phyloP scores from a whole-genome alignment of 1,140 invertebrate genomes.

The Ceratosolen fusciceps region DNA sequence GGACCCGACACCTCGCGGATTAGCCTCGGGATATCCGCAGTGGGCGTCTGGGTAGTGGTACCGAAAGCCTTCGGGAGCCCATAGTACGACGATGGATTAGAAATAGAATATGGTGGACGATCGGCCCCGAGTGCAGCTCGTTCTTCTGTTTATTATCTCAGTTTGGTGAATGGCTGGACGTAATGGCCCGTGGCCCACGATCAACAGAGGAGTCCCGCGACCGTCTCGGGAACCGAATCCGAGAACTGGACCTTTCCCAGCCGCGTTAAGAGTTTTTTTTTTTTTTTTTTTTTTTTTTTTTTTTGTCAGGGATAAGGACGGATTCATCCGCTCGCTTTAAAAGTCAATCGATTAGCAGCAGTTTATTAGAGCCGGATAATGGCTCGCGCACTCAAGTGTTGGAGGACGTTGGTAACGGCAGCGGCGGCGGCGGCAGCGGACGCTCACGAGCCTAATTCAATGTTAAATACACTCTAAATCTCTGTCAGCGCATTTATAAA shows the following conservation, averaged over 20 bases:
- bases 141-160: no score
- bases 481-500: conserved; percentile 54
- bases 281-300: no score
- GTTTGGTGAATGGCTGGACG: no score
- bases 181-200: background rate
- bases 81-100: no score
- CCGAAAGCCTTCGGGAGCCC: no score
- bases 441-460: conserved; percentile 58
- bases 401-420: background rate
- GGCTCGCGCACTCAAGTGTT: background rate
- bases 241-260: background rate
- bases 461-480: conserved; percentile 65
- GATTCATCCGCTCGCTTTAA: conserved; percentile 49
- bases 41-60: background rate
- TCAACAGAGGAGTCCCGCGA: no score
- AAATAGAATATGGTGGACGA: no score
- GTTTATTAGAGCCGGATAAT: conserved; percentile 62
- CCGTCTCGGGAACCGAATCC: background rate
- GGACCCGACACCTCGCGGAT: conserved; percentile 1
- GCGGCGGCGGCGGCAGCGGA: no score
- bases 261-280: background rate
- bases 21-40: background rate
- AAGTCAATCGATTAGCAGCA: conserved; percentile 62
- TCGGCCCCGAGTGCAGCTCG: no score
- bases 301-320: conserved; percentile 26